Conservation (phyloP, 2,113 vertebrate species). For the Paratilapia polleni region DNA sequence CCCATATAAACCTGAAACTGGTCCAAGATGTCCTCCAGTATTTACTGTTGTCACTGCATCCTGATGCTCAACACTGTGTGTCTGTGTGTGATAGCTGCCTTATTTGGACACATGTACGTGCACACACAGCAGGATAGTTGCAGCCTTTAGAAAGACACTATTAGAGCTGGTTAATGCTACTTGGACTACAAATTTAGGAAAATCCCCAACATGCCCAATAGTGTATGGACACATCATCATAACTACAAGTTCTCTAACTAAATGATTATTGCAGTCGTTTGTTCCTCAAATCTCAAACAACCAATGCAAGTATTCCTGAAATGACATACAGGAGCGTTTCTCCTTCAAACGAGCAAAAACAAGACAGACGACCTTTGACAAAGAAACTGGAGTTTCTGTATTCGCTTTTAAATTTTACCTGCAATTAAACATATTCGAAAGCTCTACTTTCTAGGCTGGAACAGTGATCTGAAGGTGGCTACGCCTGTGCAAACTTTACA, state of each 20-base stretch:
- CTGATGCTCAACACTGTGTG: not conserved
- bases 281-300: not conserved
- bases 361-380: not conserved
- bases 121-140: not conserved
- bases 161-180: not conserved
- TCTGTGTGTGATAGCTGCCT: not conserved
- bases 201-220: not conserved
- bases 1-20: conserved; percentile 73
- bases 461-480: not conserved
- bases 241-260: not conserved
- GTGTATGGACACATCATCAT: not conserved
- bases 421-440: not conserved
- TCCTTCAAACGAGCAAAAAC: not conserved
- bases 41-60: conserved; percentile 43
- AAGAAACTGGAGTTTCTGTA: too few species aligned
- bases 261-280: not conserved
- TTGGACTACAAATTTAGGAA: not conserved
- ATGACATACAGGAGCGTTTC: not conserved
- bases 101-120: not conserved
- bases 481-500: not conserved
- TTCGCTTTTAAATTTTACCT: too few species aligned
- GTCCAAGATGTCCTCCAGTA: conserved; percentile 69
- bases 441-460: too few species aligned
- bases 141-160: not conserved
- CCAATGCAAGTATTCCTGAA: not conserved